These are phyloP conservation scores for Lophotriccus pileatus DNA, from an alignment of 2,797 vertebrate genomes.

Conservation along the genomic window DNA sequence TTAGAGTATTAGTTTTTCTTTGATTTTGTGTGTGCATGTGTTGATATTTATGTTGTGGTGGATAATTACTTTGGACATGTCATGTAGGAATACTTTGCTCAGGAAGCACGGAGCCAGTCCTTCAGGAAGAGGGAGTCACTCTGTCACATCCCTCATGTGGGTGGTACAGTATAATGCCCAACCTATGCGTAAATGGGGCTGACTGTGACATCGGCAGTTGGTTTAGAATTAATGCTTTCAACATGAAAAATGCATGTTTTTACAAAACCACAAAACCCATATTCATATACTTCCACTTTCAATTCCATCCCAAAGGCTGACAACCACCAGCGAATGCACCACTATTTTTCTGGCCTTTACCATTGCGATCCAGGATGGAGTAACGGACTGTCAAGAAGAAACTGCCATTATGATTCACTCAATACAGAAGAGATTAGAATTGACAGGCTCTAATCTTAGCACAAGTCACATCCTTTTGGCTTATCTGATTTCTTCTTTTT, in stretches of 20 bases:
- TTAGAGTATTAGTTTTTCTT: not conserved
- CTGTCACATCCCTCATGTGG: not conserved
- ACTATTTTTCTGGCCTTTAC: not conserved
- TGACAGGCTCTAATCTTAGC: not conserved
- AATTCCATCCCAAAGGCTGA: not conserved
- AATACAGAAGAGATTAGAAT: not conserved
- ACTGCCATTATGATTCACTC: not conserved
- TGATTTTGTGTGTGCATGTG: not conserved
- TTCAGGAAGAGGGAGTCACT: not conserved
- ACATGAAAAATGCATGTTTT: not conserved
- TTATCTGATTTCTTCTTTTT: not conserved
- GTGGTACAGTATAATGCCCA: fast-evolving
- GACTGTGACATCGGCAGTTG: not conserved
- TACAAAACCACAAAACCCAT: not conserved
- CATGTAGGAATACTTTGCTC: not conserved
- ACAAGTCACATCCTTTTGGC: not conserved
- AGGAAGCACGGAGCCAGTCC: not conserved
- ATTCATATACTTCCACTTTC: not conserved
- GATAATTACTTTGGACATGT: not conserved
- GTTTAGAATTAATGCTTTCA: not conserved
- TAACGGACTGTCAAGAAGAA: not conserved
- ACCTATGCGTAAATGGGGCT: not conserved
- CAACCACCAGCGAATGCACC: not conserved
- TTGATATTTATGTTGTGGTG: not conserved
- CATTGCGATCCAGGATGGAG: not conserved